Conservation (phyloP, 2,888 invertebrate species). For the Mesochorus sp. region DNA sequence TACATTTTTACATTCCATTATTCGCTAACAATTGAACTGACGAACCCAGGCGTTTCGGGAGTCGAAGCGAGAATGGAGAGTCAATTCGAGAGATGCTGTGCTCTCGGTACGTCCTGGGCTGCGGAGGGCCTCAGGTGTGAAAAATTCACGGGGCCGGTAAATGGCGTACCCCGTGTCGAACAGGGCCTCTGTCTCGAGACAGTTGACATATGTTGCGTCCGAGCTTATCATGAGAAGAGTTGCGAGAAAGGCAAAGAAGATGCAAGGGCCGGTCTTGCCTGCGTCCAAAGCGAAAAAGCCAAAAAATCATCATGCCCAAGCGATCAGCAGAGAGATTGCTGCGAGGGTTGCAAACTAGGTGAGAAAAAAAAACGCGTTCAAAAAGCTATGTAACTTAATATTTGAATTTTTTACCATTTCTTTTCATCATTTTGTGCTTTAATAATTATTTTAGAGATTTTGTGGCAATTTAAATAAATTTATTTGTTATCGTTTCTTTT, state of each 20-base stretch:
- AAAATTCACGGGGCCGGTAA: constrained; percentile 83
- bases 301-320: constrained; percentile 66
- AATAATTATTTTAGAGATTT: no score
- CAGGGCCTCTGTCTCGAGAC: constrained; percentile 86
- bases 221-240: constrained; percentile 81
- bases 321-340: constrained; percentile 78
- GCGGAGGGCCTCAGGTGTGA: constrained; percentile 82
- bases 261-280: constrained; percentile 82
- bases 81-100: constrained; percentile 82
- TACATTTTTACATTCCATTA: background rate
- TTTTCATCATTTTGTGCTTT: no score
- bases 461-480: no score
- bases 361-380: constrained; percentile 32
- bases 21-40: no score
- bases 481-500: no score
- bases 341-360: constrained; percentile 80
- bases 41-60: constrained; percentile 39
- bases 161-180: constrained; percentile 84
- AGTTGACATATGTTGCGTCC: constrained; percentile 86
- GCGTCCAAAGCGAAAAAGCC: constrained; percentile 65
- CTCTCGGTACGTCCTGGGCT: constrained; percentile 83
- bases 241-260: constrained; percentile 83
- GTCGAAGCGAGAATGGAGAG: constrained; percentile 68
- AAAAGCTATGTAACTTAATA: no score
- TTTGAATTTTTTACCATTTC: no score